Base-by-base conservation (phyloP, 1,140 invertebrate species). In the Piezodorus guildinii region DNA sequence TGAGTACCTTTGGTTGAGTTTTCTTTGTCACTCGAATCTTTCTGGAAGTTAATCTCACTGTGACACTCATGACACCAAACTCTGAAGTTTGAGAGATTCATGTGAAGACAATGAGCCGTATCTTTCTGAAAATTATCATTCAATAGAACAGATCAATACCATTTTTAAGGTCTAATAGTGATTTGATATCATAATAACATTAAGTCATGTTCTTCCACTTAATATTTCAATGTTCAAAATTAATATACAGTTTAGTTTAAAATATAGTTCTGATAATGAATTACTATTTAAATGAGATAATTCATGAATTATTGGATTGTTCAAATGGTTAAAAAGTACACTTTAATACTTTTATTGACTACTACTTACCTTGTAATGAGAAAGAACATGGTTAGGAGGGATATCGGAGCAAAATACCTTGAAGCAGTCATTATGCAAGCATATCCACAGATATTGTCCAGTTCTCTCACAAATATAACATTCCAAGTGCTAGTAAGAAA, bases 11-110 rank as follows among this genome's bases (percentile, higher is more conserved):
- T 39, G 6, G 34, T 39, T 10, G 12, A 10, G 34, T 39, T 39
- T 39, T 39, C 34, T 39, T 46, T 60, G 54, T n/a, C 58, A 43
- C 8, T 58, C 43, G 34, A 66, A 39, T 43, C 63, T 49, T 64
- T 54, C 45, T 66, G 65, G 12, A 68, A 61, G 75, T 85, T 72
- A 75, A 91, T 81, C 83, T 93, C 80, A 69, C 76, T 76, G 69
- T 90, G 81, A 78, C 91, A 95, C 30, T 79, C 71, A 69, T 90
- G 90, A 76, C 91, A 95, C 88, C 90, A 93, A 69, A 93, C 81
- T 67, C 89, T 76, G 64, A 86, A 80, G 0, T 86, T 90, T 3
- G 84, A 83, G 46, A 93, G 73, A 74, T 93, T 93, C 79, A 94
- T 84, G 68, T 90, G 88, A 62, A 91, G 77, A 68, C 83, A 85